Conservation (phyloP, 2,797 vertebrate species). For the Sciurus vulgaris region DNA sequence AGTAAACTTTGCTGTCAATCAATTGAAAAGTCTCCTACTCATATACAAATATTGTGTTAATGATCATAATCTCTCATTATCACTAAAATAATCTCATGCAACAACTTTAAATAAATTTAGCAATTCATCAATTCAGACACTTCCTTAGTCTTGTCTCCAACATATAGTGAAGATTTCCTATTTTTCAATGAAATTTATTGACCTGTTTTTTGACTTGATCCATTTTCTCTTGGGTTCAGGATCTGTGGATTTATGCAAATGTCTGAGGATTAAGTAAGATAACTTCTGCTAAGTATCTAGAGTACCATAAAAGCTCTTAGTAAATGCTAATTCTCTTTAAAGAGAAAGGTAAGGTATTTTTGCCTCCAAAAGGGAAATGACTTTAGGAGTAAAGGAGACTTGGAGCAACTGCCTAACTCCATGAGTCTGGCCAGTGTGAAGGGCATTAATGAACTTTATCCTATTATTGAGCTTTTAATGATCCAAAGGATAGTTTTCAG, state of each 20-base stretch:
- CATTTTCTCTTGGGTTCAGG: conserved; percentile 53
- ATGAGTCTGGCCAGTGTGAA: neutral
- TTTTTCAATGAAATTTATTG: conserved; percentile 45
- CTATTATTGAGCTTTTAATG: neutral
- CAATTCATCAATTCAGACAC: conserved; percentile 6
- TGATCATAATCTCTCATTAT: neutral
- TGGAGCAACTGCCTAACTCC: conserved; percentile 21
- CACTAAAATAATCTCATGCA: neutral
- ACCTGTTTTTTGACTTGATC: conserved; percentile 52
- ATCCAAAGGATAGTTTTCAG: neutral
- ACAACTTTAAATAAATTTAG: conserved; percentile 25
- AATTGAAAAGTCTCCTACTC: neutral
- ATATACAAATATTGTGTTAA: neutral
- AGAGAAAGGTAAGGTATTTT: conserved; percentile 43
- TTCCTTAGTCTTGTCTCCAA: neutral
- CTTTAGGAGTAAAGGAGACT: conserved; percentile 49
- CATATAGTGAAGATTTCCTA: conserved; percentile 28
- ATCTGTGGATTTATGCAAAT: conserved; percentile 20
- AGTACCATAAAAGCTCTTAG: conserved; percentile 30
- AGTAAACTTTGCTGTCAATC: neutral
- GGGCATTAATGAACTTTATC: neutral
- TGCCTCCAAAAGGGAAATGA: conserved; percentile 29
- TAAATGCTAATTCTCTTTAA: conserved; percentile 64
- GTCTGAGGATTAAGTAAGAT: conserved; percentile 55
- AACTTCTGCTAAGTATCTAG: conserved; percentile 33